Percentiles rank a stretch among this genome's conserved stretches.
Conservation (phyloP, 2,797 vertebrate species). For the Botia kubotai region DNA sequence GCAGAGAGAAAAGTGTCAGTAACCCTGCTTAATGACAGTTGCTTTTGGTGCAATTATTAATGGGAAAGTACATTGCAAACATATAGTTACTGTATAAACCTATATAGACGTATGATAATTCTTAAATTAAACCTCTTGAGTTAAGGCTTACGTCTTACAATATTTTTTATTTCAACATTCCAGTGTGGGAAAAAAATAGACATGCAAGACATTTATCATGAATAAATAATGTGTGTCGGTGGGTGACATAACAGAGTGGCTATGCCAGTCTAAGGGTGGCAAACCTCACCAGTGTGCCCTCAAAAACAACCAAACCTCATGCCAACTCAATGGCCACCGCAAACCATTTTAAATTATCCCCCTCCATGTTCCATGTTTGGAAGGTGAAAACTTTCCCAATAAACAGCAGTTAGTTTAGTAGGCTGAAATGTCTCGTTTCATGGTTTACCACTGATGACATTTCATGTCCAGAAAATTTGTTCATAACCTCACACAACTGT, state of each 20-base stretch:
- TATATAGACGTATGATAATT: not conserved
- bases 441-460: conserved; percentile 49
- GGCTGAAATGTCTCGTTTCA: conserved; percentile 37
- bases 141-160: not conserved
- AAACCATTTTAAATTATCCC: not conserved
- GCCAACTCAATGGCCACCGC: conserved; percentile 10
- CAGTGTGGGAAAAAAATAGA: not conserved
- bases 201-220: not conserved
- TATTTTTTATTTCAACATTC: conserved; percentile 4
- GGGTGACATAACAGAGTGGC: conserved; percentile 21
- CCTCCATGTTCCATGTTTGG: conserved; percentile 11
- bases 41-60: too few species aligned
- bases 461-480: conserved; percentile 35
- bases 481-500: not conserved
- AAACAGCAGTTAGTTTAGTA: conserved; percentile 55
- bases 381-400: conserved; percentile 64
- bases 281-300: conserved; percentile 40
- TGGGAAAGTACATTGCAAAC: too few species aligned
- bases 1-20: too few species aligned
- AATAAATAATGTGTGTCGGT: conserved; percentile 35
- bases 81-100: not conserved
- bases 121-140: not conserved
- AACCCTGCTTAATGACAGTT: too few species aligned
- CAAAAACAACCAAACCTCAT: conserved; percentile 27
- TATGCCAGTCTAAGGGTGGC: conserved; percentile 36